Evolutionary conservation across 1,140 invertebrate species (phyloP), one percentile per base, ranked within the genome.

Genomic region (Apis cerana): DNA sequence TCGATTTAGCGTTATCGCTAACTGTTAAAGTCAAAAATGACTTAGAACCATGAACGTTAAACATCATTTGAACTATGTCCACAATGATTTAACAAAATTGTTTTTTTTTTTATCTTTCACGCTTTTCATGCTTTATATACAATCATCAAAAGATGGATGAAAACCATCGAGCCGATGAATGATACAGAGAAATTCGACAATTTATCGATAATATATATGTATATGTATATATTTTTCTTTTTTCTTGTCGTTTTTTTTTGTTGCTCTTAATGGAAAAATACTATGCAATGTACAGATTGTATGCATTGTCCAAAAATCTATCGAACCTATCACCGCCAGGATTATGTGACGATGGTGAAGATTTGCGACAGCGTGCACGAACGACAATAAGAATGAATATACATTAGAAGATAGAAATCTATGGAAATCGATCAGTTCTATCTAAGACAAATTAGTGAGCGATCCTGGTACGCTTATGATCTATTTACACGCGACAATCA

Each of bases 221-320:
- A n/a, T 0, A 23, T n/a, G 11, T 59, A 59, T 59, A 12, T 19
- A 0, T 27, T 59, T 74, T 59, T 7, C 21, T 9, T 17, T 27
- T n/a, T n/a, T 64, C 43, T 50, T 50, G 13, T 50, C 56, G 52
- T 50, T 50, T 58, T 80, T 33, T 33, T 33, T 33, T 33, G 33
- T 33, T 33, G 33, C 33, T 2, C 61, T 84, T 77, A 52, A 87
- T 88, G 81, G 77, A 88, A 85, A 88, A 88, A 85, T 85, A 88
- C 84, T 85, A 88, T 88, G 81, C 59, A 79, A 75, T 82, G 62
- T 83, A 77, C 84, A 72, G 58, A 79, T 52, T 48, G 64, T 33
- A 48, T 52, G 27, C 64, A 59, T 50, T n/a, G 65, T 50, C 17
- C 52, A 59, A 70, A 59, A 80, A 80, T 59, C 21, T 1, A 27